Percentiles rank a stretch among this genome's conserved stretches.
These are phyloP conservation scores for Rhea pennata DNA, from an alignment of 2,113 vertebrate genomes.

Conservation along the genomic window DNA sequence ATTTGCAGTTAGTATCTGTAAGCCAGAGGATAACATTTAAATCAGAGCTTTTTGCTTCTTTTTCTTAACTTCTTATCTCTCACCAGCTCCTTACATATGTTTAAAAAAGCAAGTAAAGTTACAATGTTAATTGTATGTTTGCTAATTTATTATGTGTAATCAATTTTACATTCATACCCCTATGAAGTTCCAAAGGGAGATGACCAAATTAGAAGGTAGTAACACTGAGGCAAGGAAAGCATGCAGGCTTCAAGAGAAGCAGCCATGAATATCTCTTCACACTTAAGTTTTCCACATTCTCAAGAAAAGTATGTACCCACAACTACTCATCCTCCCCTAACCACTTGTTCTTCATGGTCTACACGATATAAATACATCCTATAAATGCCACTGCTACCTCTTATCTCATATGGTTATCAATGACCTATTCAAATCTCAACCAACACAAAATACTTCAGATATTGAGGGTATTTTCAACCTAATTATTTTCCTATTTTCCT, in stretches of 20 bases:
- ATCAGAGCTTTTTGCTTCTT: background rate
- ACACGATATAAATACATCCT: background rate
- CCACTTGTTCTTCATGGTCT: background rate
- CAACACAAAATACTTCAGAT: background rate
- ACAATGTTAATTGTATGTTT: conserved; percentile 59
- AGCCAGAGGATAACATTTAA: conserved; percentile 13
- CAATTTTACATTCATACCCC: conserved; percentile 41
- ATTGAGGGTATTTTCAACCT: background rate
- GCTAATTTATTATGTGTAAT: conserved; percentile 50
- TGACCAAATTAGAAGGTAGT: conserved; percentile 9
- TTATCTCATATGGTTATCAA: background rate
- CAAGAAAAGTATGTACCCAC: background rate
- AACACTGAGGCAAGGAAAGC: background rate
- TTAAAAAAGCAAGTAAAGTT: conserved; percentile 41
- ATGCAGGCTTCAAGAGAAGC: background rate
- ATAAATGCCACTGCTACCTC: background rate
- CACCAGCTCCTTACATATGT: conserved; percentile 7
- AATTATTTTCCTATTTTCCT: background rate
- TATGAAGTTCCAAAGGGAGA: conserved; percentile 27
- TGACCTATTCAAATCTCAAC: background rate
- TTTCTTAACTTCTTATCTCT: background rate
- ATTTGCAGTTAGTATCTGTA: background rate
- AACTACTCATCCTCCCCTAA: background rate
- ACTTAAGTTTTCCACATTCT: background rate
- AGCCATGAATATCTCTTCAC: background rate